These are phyloP conservation scores for Epinotia brunnichana DNA, from an alignment of 2,888 invertebrate genomes.

Conservation along the genomic window DNA sequence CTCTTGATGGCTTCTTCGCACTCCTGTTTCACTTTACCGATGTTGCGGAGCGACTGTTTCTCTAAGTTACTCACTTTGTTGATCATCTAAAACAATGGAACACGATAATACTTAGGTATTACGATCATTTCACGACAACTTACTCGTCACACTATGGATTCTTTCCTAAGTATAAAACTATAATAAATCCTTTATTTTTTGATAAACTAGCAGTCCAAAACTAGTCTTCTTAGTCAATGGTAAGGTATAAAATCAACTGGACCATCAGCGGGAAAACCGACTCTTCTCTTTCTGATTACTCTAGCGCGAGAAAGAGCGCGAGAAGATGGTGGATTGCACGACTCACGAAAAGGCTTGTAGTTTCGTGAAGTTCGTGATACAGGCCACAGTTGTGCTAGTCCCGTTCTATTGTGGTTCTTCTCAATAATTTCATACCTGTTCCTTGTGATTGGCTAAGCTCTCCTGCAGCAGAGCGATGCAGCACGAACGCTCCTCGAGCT, in stretches of 20 bases:
- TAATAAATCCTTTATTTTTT: background rate
- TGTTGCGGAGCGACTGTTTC: constrained; percentile 73
- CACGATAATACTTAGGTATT: background rate
- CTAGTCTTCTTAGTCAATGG: background rate
- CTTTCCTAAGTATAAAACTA: background rate
- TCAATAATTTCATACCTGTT: constrained; percentile 69
- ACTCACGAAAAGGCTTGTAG: too few species aligned
- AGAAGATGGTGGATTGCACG: too few species aligned
- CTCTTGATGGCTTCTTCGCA: constrained; percentile 89
- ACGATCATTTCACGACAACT: background rate
- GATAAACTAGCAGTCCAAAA: background rate
- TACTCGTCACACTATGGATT: too few species aligned
- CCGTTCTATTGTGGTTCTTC: background rate
- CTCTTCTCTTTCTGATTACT: too few species aligned
- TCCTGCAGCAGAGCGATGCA: constrained; percentile 84
- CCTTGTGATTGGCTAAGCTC: constrained; percentile 81
- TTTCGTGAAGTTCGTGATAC: too few species aligned
- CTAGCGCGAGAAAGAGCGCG: too few species aligned
- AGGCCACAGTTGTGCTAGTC: too few species aligned
- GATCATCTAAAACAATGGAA: constrained; percentile 66
- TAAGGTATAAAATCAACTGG: background rate
- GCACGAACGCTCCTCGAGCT: constrained; percentile 85
- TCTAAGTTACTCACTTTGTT: constrained; percentile 75
- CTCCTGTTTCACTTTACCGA: constrained; percentile 82
- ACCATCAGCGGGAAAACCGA: background rate